phyloP scores from a whole-genome alignment of 2,888 invertebrate species.

The Cephus sareptanus region DNA sequence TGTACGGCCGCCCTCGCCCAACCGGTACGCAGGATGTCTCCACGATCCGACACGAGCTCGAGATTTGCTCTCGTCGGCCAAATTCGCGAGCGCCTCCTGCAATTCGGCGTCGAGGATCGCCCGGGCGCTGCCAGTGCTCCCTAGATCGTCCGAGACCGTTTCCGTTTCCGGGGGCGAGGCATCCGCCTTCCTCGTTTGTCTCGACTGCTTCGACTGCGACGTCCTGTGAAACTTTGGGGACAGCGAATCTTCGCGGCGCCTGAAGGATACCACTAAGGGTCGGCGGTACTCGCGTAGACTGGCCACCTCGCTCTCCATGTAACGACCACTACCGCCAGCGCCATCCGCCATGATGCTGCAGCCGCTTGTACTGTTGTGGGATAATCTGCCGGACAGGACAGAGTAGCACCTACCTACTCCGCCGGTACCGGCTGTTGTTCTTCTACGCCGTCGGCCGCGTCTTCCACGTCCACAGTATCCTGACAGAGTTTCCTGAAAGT shows the following conservation, averaged over 20 bases:
- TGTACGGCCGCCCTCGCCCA: background rate
- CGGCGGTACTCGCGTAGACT: conserved; percentile 39
- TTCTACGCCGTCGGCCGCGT: conserved; percentile 6
- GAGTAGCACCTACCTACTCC: conserved; percentile 59
- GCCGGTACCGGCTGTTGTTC: conserved; percentile 29
- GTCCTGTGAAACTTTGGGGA: background rate
- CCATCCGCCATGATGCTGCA: conserved; percentile 12
- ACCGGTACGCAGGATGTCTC: background rate
- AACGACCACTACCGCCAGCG: conserved; percentile 44
- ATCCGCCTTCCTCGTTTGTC: background rate
- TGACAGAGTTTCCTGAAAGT: conserved; percentile 57
- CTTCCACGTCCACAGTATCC: conserved; percentile 46
- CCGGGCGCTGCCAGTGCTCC: background rate
- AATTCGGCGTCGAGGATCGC: conserved; percentile 6
- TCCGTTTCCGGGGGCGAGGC: conserved; percentile 10
- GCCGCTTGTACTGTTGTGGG: conserved; percentile 39
- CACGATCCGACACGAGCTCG: too few species aligned
- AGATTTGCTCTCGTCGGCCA: conserved; percentile 9
- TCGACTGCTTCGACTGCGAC: background rate
- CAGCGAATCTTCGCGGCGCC: conserved; percentile 34
- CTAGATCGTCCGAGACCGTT: conserved; percentile 6
- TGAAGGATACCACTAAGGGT: conserved; percentile 64
- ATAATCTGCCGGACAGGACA: conserved; percentile 58
- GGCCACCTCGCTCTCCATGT: conserved; percentile 63
- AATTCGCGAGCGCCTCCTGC: conserved; percentile 11